Evolutionary conservation across 2,888 invertebrate species (phyloP), one percentile per base, ranked within the genome.

Genomic region (Escarpia spicata): DNA sequence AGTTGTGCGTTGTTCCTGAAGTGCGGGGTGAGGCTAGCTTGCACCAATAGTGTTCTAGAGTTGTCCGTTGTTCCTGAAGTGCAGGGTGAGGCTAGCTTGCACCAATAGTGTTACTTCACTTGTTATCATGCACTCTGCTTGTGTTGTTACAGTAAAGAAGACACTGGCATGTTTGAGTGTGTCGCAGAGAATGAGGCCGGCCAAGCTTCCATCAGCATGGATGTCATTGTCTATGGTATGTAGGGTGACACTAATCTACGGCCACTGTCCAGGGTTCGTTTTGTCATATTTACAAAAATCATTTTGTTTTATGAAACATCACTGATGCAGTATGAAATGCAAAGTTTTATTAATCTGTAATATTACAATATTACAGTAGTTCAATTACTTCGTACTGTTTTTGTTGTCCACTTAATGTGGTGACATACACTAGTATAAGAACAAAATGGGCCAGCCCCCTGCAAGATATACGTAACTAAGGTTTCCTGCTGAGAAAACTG

Each of bases 131-230:
- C 9, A 45, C 45, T 6, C 4, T 90, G 6, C 43, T 10, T 91
- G 52, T 37, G 37, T 58, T n/a, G 3, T 37, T 92, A 10, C 75
- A 95, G 96, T 92, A 93, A 95, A 90, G 95, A 95, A 4, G 96
- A 97, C 94, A 96, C 95, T 52, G 97, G 97, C 8, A 94, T 94
- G 44, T 97, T 96, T 94, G 95, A 95, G 43, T 97, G 97, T 94
- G 94, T 95, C 90, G 97, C 97, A 9, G 95, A 95, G 44, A 97
- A 97, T 94, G 96, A 96, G 58, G 97, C 97, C 15, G 97, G 97
- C 2, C 91, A 90, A 19, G 94, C 94, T 9, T 93, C 93, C 0
- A 93, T 94, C 19, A 94, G 94, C 37, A 93, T 96, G n/a, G 92
- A 93, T 3, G 94, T 96, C 0, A 94, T 93, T 58, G 96, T 96